Percentiles rank a stretch among this genome's conserved stretches.
phyloP scores from a whole-genome alignment of 2,888 invertebrate genomes.

The Philaethria dido region DNA sequence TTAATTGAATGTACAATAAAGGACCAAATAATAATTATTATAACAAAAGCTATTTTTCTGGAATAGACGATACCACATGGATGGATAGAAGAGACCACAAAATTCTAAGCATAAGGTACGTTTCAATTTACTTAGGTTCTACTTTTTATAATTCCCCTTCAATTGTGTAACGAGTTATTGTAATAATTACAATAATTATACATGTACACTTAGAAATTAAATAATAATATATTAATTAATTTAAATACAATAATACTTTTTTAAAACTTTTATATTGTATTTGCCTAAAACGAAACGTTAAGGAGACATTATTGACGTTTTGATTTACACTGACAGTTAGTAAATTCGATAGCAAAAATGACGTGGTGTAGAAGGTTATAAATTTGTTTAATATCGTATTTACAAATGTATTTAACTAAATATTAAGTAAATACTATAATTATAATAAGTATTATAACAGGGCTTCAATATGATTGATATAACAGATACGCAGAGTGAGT shows the following conservation, averaged over 20 bases:
- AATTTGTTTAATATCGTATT: constrained; percentile 62
- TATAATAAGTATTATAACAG: constrained; percentile 42
- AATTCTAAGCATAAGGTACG: too few species aligned
- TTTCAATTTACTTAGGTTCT: too few species aligned
- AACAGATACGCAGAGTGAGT: constrained; percentile 93
- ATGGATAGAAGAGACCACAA: too few species aligned
- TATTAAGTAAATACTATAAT: constrained; percentile 41
- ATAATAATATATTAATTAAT: too few species aligned
- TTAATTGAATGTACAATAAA: too few species aligned
- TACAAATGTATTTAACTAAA: constrained; percentile 53
- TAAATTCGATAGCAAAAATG: constrained; percentile 61
- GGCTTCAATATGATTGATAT: constrained; percentile 89
- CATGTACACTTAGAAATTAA: too few species aligned
- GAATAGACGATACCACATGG: too few species aligned
- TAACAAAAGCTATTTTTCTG: too few species aligned
- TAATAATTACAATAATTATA: too few species aligned
- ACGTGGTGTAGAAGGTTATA: constrained; percentile 72
- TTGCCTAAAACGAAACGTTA: background rate
- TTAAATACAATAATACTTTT: background rate
- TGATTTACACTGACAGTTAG: constrained; percentile 44
- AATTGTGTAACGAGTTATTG: too few species aligned
- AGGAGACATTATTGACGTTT: constrained; percentile 14
- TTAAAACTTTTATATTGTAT: background rate
- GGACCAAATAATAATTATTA: too few species aligned
- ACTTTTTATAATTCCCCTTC: too few species aligned